Percentiles rank a stretch among this genome's conserved stretches.
Evolutionary conservation across 1,140 invertebrate species (phyloP).

Genomic region (Drosophila pseudoananassae): DNA sequence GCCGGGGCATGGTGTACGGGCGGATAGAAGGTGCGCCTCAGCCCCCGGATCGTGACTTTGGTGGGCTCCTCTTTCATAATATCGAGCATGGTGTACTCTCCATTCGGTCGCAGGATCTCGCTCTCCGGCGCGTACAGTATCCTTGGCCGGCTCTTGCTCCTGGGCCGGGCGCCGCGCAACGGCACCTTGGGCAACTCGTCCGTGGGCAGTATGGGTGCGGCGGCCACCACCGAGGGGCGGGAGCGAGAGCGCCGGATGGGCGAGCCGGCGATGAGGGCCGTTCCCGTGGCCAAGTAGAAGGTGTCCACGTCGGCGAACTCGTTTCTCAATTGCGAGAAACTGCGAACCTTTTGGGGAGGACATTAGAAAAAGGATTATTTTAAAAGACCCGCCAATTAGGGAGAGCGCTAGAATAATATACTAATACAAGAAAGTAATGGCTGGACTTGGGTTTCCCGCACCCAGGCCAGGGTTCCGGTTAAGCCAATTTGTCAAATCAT

Average conservation of each 20-base stretch:
- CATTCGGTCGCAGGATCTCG: conserved; percentile 88
- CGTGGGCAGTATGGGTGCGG: conserved; percentile 84
- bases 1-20: conserved; percentile 92
- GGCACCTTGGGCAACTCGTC: conserved; percentile 85
- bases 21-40: conserved; percentile 93
- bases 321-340: conserved; percentile 95
- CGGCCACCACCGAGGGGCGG: conserved; percentile 84
- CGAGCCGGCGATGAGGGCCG: conserved; percentile 85
- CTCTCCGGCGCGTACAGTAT: conserved; percentile 91
- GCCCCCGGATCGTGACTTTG: conserved; percentile 92
- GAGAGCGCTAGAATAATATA: too few relatives aligned
- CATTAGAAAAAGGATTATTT: not conserved
- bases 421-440: conserved; percentile 75
- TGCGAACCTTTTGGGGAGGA: conserved; percentile 86
- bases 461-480: not conserved
- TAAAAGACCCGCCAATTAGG: too few relatives aligned
- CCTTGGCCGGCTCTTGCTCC: conserved; percentile 92
- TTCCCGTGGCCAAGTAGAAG: conserved; percentile 91
- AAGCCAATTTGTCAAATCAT: conserved; percentile 47
- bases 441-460: conserved; percentile 13
- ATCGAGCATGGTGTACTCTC: conserved; percentile 92
- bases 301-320: conserved; percentile 96
- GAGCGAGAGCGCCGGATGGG: conserved; percentile 89
- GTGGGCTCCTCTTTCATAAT: conserved; percentile 93
- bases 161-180: conserved; percentile 86